phyloP scores from a whole-genome alignment of 2,113 vertebrate genomes.

The Chamaetylas fuelleborni region DNA sequence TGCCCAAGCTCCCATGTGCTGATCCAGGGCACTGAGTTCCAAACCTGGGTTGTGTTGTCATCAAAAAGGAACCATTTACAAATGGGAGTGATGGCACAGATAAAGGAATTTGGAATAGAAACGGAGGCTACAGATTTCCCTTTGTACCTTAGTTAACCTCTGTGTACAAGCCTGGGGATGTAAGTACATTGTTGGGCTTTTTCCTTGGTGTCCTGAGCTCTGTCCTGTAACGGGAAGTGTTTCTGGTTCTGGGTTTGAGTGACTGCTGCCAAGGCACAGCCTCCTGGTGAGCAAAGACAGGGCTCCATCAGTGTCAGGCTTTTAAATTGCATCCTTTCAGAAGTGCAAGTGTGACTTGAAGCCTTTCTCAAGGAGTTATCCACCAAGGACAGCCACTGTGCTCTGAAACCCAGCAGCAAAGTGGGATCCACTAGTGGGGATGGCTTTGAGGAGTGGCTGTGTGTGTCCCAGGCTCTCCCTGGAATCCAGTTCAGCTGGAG shows the following conservation, averaged over 20 bases:
- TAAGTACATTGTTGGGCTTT: not conserved
- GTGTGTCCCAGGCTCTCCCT: not conserved
- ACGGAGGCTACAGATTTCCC: not conserved
- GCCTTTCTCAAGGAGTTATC: not conserved
- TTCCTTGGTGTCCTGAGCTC: not conserved
- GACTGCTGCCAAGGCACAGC: not conserved
- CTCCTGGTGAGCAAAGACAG: not conserved
- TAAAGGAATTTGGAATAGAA: not conserved
- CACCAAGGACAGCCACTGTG: rapidly evolving
- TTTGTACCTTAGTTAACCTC: not conserved
- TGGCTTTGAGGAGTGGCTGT: not conserved
- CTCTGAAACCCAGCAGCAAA: not conserved
- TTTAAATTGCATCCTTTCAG: not conserved
- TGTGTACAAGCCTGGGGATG: not conserved
- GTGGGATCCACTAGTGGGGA: not conserved
- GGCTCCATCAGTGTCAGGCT: not conserved
- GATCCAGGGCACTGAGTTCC: rapidly evolving
- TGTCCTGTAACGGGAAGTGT: not conserved
- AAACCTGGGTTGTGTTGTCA: not conserved
- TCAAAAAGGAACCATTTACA: not conserved
- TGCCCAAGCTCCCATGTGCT: not conserved
- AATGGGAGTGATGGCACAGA: not conserved
- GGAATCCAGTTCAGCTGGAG: rapidly evolving
- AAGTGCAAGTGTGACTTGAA: not conserved
- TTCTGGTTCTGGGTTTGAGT: not conserved